A percentile compares a stretch with the other conserved stretches of the same genome.
Evolutionary conservation across 2,113 vertebrate species (phyloP).

Genomic region (Cepphus grylle): DNA sequence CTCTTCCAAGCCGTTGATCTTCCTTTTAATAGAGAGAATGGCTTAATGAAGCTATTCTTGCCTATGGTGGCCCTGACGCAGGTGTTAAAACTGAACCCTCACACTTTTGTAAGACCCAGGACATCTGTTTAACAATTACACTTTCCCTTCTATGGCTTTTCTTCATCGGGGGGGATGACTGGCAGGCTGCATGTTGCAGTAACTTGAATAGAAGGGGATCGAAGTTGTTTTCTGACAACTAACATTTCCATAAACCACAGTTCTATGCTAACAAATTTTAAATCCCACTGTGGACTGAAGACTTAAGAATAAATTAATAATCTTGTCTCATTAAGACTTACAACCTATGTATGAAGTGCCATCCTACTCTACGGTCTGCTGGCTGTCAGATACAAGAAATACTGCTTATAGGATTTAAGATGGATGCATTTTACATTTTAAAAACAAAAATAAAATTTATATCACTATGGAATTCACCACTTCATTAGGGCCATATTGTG

Average conservation of each 20-base stretch:
- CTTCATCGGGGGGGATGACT: neutral
- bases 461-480: neutral
- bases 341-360: neutral
- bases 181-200: neutral
- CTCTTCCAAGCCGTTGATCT: neutral
- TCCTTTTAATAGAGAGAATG: neutral
- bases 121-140: neutral
- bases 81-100: neutral
- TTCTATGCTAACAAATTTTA: neutral
- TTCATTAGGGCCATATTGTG: neutral
- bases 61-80: neutral
- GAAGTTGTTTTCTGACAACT: neutral
- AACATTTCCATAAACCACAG: neutral
- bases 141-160: neutral
- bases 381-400: neutral
- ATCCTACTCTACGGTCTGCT: neutral
- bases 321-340: neutral
- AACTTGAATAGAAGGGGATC: neutral
- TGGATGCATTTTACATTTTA: neutral
- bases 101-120: neutral
- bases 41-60: neutral
- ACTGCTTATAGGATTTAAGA: neutral
- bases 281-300: neutral
- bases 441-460: neutral
- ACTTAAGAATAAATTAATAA: neutral